A percentile compares a stretch with the other conserved stretches of the same genome.
These are phyloP conservation scores for Micromesistius poutassou DNA, from an alignment of 2,797 vertebrate genomes.

Conservation along the genomic window DNA sequence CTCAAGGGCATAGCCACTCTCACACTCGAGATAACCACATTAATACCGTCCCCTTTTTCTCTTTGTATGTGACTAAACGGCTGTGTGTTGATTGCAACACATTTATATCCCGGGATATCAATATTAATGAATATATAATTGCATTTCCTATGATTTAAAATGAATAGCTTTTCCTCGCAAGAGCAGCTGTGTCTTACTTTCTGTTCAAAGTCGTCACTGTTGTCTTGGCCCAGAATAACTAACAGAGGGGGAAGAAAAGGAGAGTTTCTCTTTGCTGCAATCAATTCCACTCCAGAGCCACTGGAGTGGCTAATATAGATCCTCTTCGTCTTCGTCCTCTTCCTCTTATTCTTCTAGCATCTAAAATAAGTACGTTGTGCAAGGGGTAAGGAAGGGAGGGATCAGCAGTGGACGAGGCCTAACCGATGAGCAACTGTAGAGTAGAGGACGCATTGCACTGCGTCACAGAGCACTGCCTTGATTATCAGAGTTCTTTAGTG, in stretches of 20 bases:
- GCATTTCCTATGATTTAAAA: conserved; percentile 22
- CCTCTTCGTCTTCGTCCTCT: conserved; percentile 4
- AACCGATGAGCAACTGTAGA: conserved; percentile 22
- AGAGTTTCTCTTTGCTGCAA: conserved; percentile 31
- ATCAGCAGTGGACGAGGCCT: conserved; percentile 10
- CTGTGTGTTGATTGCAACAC: neutral
- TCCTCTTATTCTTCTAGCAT: conserved; percentile 11
- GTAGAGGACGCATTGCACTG: conserved; percentile 21
- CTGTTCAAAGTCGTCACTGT: conserved; percentile 43
- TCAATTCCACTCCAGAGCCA: conserved; percentile 43
- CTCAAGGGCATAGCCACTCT: neutral
- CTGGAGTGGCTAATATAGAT: conserved; percentile 27
- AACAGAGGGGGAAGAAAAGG: conserved; percentile 33
- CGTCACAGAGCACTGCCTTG: neutral
- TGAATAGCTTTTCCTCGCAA: conserved; percentile 40
- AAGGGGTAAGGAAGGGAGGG: conserved; percentile 22
- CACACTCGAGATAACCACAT: neutral
- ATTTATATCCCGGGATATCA: neutral
- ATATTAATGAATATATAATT: neutral
- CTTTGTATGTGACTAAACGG: neutral
- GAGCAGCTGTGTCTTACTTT: conserved; percentile 12
- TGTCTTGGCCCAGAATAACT: conserved; percentile 42
- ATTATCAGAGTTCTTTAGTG: neutral
- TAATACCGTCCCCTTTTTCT: neutral
- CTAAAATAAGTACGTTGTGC: conserved; percentile 23